Percentiles rank a stretch among this genome's conserved stretches.
phyloP scores from a whole-genome alignment of 2,113 vertebrate species.

The Scophthalmus maximus region DNA sequence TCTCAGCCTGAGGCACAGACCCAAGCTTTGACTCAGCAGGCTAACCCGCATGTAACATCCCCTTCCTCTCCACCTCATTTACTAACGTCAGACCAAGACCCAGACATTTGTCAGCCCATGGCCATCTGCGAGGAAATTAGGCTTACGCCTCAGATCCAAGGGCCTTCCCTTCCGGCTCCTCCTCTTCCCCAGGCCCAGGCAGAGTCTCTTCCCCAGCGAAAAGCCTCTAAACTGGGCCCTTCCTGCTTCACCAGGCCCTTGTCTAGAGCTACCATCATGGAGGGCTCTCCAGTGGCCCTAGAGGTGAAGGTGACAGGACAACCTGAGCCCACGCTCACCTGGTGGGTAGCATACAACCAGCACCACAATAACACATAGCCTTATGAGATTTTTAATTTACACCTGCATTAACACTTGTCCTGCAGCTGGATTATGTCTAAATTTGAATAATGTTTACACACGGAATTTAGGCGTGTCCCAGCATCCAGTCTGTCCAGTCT shows the following conservation, averaged over 20 bases:
- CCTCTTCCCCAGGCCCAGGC: constrained; percentile 39
- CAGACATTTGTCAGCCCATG: constrained; percentile 83
- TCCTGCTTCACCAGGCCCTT: constrained; percentile 89
- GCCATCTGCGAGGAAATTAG: constrained; percentile 87
- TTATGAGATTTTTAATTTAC: constrained; percentile 1
- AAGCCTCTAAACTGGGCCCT: constrained; percentile 37
- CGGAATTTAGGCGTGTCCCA: background rate
- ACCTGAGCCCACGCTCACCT: constrained; percentile 92
- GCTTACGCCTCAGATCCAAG: constrained; percentile 83
- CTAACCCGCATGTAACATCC: constrained; percentile 87
- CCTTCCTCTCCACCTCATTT: constrained; percentile 65
- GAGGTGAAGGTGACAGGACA: constrained; percentile 95
- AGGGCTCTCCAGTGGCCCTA: constrained; percentile 94
- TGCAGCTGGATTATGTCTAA: too few relatives aligned
- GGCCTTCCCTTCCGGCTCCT: constrained; percentile 72
- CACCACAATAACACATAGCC: constrained; percentile 73
- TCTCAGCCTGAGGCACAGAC: constrained; percentile 14
- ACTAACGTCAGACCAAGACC: constrained; percentile 82
- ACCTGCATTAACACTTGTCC: background rate
- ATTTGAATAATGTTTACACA: background rate
- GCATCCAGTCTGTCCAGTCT: too few relatives aligned
- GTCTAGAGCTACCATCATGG: constrained; percentile 89
- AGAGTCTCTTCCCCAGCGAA: constrained; percentile 80
- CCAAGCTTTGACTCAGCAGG: constrained; percentile 13
- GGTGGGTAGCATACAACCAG: constrained; percentile 96